Conservation (phyloP, 2,797 vertebrate species). For the Propithecus perrieri region DNA sequence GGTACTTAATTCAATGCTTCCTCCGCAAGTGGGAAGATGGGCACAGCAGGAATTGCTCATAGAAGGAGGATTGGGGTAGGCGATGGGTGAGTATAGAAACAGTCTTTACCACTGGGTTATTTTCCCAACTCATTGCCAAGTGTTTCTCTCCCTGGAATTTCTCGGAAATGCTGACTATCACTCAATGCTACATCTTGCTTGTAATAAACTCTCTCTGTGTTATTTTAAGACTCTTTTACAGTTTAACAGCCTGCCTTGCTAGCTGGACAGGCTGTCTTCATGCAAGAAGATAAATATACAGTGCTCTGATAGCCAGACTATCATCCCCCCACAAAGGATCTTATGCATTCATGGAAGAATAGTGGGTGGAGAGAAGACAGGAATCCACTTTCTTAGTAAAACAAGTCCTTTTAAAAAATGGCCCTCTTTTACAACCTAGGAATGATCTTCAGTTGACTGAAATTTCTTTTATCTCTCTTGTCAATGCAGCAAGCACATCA, state of each 20-base stretch:
- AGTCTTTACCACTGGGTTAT: not conserved
- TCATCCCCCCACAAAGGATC: not conserved
- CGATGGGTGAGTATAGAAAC: not conserved
- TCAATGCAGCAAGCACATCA: not conserved
- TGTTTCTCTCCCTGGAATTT: not conserved
- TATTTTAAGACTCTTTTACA: not conserved
- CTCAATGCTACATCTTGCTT: not conserved
- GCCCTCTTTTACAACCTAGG: not conserved
- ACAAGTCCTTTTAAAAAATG: not conserved
- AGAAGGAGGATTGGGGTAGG: not conserved
- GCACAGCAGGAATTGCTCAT: not conserved
- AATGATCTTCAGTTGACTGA: not conserved
- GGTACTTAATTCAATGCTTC: slow-evolving; percentile 21
- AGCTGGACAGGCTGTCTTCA: not conserved
- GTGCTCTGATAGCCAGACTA: not conserved
- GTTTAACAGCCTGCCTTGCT: not conserved
- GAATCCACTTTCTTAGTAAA: not conserved
- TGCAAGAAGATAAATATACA: not conserved
- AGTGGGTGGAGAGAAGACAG: not conserved
- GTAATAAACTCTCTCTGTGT: slow-evolving; percentile 19
- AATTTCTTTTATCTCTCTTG: not conserved
- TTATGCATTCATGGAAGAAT: not conserved
- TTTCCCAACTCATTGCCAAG: not conserved
- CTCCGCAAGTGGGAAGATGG: not conserved
- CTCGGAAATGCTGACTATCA: slow-evolving; percentile 24